Evolutionary conservation across 2,113 vertebrate species (phyloP), one percentile per base, ranked within the genome.

Genomic region (Bettongia penicillata): DNA sequence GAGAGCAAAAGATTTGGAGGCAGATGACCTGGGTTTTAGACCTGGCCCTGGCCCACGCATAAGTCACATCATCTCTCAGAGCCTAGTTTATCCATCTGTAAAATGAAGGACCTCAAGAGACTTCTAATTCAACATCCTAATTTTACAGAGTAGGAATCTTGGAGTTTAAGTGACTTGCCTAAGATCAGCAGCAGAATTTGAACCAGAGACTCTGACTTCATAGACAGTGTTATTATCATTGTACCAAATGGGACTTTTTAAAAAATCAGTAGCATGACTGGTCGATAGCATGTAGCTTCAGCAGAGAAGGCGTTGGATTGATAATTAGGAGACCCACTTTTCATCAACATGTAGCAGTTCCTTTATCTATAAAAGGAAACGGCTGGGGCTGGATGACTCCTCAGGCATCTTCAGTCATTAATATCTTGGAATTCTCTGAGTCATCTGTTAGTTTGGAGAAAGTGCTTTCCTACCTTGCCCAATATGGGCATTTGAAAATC

Each of bases 1-100:
- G 53, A 51, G 24, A 51, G 53, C 7, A 1, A 0, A 0, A 8
- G 0, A 24, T 7, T 3, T 16, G 31, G 43, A 51, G 28, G 47
- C 4, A 48, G 49, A 47, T 51, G 14, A 53, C 47, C n/a, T 51
- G 28, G 43, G 25, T 8, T 68, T 14, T 68, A 68, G 31, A 3
- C n/a, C 1, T 8, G 37, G 16, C 68, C 37, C 37, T 22, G 5
- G 6, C n/a, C 37, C 19, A 22, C 22, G 14, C 1, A 84, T 84
- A 84, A 84, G 19, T 84, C 68, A n/a, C 19, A 43, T 84, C 16
- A 43, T 84, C 16, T 43, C 68, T 43, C 7, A 2, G n/a, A 84
- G 68, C 43, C 37, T 84, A 43, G 1, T 84, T 84, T 43, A 19
- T 5, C 43, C 37, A n/a, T 84, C 68, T 43, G 16, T 84, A 84